Evolutionary conservation across 2,888 invertebrate genomes (phyloP).

Genomic region (Diogma glabrata): DNA sequence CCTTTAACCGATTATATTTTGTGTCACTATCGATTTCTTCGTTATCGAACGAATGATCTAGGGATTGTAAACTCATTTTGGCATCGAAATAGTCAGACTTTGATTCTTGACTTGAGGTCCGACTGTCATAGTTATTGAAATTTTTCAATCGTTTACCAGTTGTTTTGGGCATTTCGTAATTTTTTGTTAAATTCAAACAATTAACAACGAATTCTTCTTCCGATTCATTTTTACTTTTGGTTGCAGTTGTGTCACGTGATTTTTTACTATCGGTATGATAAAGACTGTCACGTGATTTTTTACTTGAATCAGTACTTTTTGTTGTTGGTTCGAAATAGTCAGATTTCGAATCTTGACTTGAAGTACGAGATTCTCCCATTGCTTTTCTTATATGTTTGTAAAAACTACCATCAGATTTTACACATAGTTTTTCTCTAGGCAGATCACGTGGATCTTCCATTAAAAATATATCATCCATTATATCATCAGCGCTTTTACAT

Average conservation of each 20-base stretch:
- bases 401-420: slow-evolving; percentile 61
- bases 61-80: slow-evolving; percentile 35
- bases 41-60: slow-evolving; percentile 17
- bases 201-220: slow-evolving; percentile 29
- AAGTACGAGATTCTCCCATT: slow-evolving; percentile 51
- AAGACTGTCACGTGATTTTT: slow-evolving; percentile 50
- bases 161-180: slow-evolving; percentile 39
- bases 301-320: slow-evolving; percentile 53
- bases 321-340: slow-evolving; percentile 52
- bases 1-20: slow-evolving; percentile 32
- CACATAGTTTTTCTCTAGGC: slow-evolving; percentile 57
- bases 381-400: slow-evolving; percentile 56
- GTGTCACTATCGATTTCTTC: slow-evolving; percentile 23
- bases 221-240: slow-evolving; percentile 53
- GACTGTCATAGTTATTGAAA: slow-evolving; percentile 36
- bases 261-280: slow-evolving; percentile 56
- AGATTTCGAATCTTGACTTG: slow-evolving; percentile 58
- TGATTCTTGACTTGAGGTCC: slow-evolving; percentile 58
- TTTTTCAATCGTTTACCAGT: slow-evolving; percentile 35
- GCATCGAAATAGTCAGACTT: slow-evolving; percentile 59
- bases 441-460: slow-evolving; percentile 65
- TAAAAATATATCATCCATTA: slow-evolving; percentile 64
- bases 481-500: slow-evolving; percentile 54
- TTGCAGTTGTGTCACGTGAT: slow-evolving; percentile 43
- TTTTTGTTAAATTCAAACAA: slow-evolving; percentile 31